Conservation (phyloP, 2,888 invertebrate species). For the Xiphydria camelus region DNA sequence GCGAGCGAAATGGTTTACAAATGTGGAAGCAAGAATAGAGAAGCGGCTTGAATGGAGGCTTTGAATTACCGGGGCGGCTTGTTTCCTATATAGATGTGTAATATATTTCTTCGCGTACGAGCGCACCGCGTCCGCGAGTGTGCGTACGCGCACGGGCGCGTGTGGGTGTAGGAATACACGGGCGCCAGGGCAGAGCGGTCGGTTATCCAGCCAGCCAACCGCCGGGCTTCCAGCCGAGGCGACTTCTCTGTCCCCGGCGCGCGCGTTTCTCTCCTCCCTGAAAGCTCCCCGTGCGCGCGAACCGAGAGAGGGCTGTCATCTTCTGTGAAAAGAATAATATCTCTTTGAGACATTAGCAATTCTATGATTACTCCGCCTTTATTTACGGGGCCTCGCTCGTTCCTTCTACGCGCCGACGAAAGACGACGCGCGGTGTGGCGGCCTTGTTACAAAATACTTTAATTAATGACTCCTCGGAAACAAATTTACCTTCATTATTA, state of each 20-base stretch:
- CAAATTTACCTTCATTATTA: constrained; percentile 56
- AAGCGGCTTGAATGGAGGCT: constrained; percentile 46
- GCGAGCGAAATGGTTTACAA: constrained; percentile 47
- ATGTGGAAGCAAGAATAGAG: constrained; percentile 47
- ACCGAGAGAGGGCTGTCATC: constrained; percentile 35
- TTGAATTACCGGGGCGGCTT: constrained; percentile 48
- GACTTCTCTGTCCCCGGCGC: constrained; percentile 18
- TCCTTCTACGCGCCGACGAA: constrained; percentile 16
- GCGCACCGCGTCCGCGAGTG: constrained; percentile 1
- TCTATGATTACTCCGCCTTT: constrained; percentile 50
- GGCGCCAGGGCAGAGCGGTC: constrained; percentile 19
- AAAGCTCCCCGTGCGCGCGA: constrained; percentile 32
- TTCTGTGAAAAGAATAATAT: constrained; percentile 47
- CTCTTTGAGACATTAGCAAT: constrained; percentile 53
- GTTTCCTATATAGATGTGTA: constrained; percentile 34
- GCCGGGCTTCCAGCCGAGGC: constrained; percentile 19
- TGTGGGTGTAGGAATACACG: too few relatives aligned
- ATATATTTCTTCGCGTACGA: not conserved
- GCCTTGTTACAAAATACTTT: constrained; percentile 49
- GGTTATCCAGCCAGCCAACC: constrained; percentile 18
- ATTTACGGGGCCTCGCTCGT: constrained; percentile 33
- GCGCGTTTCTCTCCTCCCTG: constrained; percentile 17
- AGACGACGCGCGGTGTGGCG: not conserved
- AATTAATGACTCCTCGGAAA: constrained; percentile 54
- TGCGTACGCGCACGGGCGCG: too few relatives aligned